Evolutionary conservation across 1,140 invertebrate genomes (phyloP), one percentile per base, ranked within the genome.

Genomic region (Trichogramma pretiosum): DNA sequence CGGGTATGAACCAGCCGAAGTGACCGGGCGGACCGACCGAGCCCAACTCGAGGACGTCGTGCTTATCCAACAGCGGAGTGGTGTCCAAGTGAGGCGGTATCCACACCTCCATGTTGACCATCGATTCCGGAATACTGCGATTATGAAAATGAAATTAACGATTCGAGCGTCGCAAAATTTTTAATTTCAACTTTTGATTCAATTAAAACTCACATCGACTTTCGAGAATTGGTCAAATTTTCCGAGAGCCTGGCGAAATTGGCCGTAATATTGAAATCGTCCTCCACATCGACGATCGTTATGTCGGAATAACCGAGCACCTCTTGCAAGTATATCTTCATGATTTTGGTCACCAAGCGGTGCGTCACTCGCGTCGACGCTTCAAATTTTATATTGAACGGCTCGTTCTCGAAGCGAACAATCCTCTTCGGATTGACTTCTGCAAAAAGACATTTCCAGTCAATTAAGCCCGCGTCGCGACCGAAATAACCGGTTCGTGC

Each of bases 51-150:
- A 76, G 73, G 2, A 84, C 65, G 3, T 72, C 47, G 33, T 70
- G 62, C 41, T 59, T 50, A 45, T 61, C 55, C 54, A 73, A 18
- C 51, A 68, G 17, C 30, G 63, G 54, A 18, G 62, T 56, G 17
- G 69, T 73, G 48, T 80, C 77, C 38, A 76, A 65, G 26, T 79
- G 75, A 0, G 81, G 75, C 3, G 75, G 70, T 30, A 82, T 70
- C 78, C 81, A 84, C 1, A 84, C 77, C 56, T 84, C 83, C 51
- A 88, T 62, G 63, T 87, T 86, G 9, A 87, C 75, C 76, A 82
- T 81, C 3, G 78, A 67, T 21, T 73, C 68, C 18, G 79, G 78
- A 48, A 69, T 50, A 22, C 73, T 76, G 18, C 19, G 28, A 44
- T n/a, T n/a, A n/a, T n/a, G n/a, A n/a, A n/a, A 35, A 26, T 28